Conservation (phyloP, 1,140 invertebrate genomes). For the Scaptodrosophila lebanonensis region DNA sequence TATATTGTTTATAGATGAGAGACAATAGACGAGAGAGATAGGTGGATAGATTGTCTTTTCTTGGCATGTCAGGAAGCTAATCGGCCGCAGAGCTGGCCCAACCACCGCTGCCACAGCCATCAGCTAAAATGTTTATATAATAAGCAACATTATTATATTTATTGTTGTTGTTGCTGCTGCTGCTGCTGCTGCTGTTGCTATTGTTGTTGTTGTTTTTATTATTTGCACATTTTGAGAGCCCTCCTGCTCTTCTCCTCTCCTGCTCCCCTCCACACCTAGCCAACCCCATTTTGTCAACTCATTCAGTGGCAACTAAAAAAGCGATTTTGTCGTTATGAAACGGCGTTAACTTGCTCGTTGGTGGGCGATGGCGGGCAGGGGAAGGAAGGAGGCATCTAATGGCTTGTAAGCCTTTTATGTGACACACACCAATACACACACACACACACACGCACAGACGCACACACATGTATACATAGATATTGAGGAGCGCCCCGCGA, state of each 20-base stretch:
- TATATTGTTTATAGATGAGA: not conserved
- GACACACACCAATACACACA: slow-evolving; percentile 8
- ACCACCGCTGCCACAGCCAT: too few species aligned
- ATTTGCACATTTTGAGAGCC: slow-evolving; percentile 42
- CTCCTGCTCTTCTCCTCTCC: not conserved
- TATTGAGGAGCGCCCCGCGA: slow-evolving; percentile 8
- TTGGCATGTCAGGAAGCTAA: too few species aligned
- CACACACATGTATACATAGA: not conserved
- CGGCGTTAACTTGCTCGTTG: slow-evolving; percentile 12
- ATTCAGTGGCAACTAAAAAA: slow-evolving; percentile 46
- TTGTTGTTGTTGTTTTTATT: slow-evolving; percentile 35
- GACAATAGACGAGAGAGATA: too few species aligned
- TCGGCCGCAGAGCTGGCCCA: too few species aligned
- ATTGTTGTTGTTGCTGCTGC: slow-evolving; percentile 10
- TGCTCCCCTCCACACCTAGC: slow-evolving; percentile 3
- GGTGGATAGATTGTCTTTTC: too few species aligned
- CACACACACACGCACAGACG: slow-evolving; percentile 12
- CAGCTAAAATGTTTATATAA: slow-evolving; percentile 15
- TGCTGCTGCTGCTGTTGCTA: slow-evolving; percentile 2
- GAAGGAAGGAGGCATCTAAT: slow-evolving; percentile 51
- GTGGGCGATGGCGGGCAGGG: not conserved
- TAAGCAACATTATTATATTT: slow-evolving; percentile 2
- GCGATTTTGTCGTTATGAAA: slow-evolving; percentile 62
- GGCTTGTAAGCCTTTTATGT: slow-evolving; percentile 66
- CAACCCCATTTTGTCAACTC: slow-evolving; percentile 45